Base-by-base conservation (phyloP, 2,797 vertebrate genomes). In the Lycodopsis pacificus region DNA sequence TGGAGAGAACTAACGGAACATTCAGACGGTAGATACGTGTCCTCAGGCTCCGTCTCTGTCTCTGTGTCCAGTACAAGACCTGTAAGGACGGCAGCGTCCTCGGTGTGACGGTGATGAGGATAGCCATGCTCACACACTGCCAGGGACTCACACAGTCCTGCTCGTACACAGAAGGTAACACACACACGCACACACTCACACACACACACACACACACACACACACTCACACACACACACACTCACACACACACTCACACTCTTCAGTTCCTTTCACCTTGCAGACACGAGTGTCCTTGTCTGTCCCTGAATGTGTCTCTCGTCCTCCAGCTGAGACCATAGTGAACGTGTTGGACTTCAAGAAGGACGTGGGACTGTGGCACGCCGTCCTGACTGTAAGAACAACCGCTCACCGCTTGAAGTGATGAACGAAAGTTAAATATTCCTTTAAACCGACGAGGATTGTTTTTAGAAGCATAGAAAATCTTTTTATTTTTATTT, bases 341-440 rank as follows among this genome's bases (percentile, higher is more conserved):
- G 98, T 99, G 96, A 99, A 99, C 89, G 98, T 99, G 76, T 92
- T 99, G 88, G 98, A 99, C 95, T 99, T 99, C 94, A 99, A 99
- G 95, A 99, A 98, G 87, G 98, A 99, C 30, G 98, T 98, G 8
- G 98, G 98, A 38, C 96, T 99, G 77, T 99, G 98, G 98, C 98
- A 99, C 61, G 98, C 97, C 49, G 96, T 99, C 90, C 96, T 97
- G 59, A 99, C 98, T 0, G 98, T 99, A 92, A 96, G 57, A 34
- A 54, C 51, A 3, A 34, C 32, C 51, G 5, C 14, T 48, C 8
- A 27, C 22, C 34, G 15, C 25, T 48, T 48, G 1, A 12, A 11
- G n/a, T 5, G 3, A 59, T 14, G 8, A 56, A 42, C 54, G 9
- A 54, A 54, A 2, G 34, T 40, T 46, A 5, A 4, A 38, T 10